Percentiles rank a stretch among this genome's conserved stretches.
phyloP scores from a whole-genome alignment of 2,113 vertebrate genomes.

The Pseudolaguvia tuberculata region DNA sequence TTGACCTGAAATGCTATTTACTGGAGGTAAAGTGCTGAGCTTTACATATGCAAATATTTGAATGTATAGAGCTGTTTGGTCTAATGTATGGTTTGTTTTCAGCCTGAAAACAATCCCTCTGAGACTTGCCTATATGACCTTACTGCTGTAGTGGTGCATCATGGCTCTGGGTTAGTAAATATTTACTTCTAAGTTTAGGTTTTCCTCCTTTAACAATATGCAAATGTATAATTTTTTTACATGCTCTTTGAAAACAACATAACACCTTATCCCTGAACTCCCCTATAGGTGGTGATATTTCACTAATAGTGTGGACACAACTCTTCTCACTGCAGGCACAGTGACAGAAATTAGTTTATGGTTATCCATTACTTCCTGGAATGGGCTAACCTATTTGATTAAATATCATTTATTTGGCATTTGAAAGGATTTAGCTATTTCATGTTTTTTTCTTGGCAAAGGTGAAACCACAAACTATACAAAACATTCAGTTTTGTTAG shows the following conservation, averaged over 20 bases:
- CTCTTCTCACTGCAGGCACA: not conserved
- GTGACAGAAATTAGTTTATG: too few relatives aligned
- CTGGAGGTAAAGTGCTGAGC: conserved; percentile 74
- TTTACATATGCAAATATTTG: not conserved
- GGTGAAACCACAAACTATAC: not conserved
- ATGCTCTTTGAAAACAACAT: not conserved
- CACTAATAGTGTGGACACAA: not conserved
- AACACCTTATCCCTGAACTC: not conserved
- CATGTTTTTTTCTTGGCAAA: not conserved
- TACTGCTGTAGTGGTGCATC: conserved; percentile 91
- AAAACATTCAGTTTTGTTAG: not conserved
- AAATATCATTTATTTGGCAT: not conserved
- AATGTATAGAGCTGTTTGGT: not conserved
- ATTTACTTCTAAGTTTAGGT: not conserved
- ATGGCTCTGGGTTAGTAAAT: conserved; percentile 92
- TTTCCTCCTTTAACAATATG: not conserved
- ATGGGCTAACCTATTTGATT: not conserved
- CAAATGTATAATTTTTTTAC: not conserved
- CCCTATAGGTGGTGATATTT: conserved; percentile 57
- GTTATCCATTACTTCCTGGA: too few relatives aligned
- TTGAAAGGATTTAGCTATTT: not conserved
- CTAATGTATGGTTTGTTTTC: not conserved
- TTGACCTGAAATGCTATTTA: conserved; percentile 93
- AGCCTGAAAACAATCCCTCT: conserved; percentile 86
- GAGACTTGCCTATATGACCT: conserved; percentile 90